Base-by-base conservation (phyloP, 2,797 vertebrate genomes). In the Enteromius unitaeniatus region DNA sequence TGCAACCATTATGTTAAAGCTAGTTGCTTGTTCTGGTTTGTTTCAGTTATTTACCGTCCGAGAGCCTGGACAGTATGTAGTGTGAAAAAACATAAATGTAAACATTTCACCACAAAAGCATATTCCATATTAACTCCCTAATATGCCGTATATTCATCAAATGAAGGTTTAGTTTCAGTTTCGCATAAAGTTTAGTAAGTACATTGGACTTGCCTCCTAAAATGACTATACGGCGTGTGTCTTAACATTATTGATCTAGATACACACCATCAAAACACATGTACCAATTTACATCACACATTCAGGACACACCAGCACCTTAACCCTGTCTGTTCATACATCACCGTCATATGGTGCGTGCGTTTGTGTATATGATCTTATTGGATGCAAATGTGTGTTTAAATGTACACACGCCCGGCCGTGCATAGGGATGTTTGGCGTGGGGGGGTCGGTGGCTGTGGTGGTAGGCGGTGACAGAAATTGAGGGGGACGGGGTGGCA, bases 401-500 rank as follows among this genome's bases (percentile, higher is more conserved):
- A 87, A 86, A 83, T 68, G 86, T 67, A 86, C 84, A 86, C 73
- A 86, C 28, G 78, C 55, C 76, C 49, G 62, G 51, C 31, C 72
- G 78, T 79, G 84, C 70, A 83, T 74, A 74, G 82, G 88, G 86
- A 85, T 81, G 75, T 75, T 86, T 86, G 84, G 87, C 37, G 89
- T 90, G 84, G 86, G 64, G 82, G 89, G 89, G 85, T 78, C 88
- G 91, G 87, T 90, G 85, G 93, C 92, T 92, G 93, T 92, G 95
- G 88, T 93, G 91, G 90, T 91, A 92, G 95, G 94, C 93, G 93
- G 94, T 94, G 94, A 93, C 93, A 94, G 96, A 97, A 96, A 96
- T 95, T 93, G 95, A 90, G 94, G 95, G 96, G 97, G 96, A 95
- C 93, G 91, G 95, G 93, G 95, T 96, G 97, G 97, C 97, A 98